Evolutionary conservation across 2,888 invertebrate species (phyloP), one percentile per base, ranked within the genome.

Genomic region (Drosophila maculinotata): DNA sequence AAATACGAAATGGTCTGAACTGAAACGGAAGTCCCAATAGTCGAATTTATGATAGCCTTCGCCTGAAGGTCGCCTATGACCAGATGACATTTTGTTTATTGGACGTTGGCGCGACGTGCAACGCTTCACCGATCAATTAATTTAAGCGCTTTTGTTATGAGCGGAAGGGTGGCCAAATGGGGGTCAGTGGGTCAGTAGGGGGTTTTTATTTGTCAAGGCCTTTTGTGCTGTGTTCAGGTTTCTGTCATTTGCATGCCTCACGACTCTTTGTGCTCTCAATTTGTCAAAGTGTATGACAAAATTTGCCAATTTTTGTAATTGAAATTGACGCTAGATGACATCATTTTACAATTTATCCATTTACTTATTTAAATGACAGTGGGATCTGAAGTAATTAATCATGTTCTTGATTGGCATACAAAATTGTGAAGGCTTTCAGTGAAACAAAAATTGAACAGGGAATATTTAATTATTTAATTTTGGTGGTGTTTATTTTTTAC

Each of bases 61-160:
- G 33, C 20, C 14, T 14, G 39, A 56, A 41, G 47, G 39, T 49
- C 56, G 35, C 15, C 47, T 17, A 44, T 42, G 58, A 48, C 14
- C 56, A 30, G 41, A 33, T 42, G 62, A 65, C 67, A 71, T 83
- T 80, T 68, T 64, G 70, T 72, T 77, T 69, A 79, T 65, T 64
- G 69, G 57, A 68, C 39, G 42, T 42, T 15, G 33, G 26, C n/a
- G n/a, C n/a, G n/a, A n/a, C n/a, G n/a, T n/a, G n/a, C n/a, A n/a
- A 14, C 51, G 58, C 48, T 56, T 54, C 54, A 35, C 42, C 68
- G 68, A 79, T 76, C 81, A 84, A 82, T 82, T 84, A 82, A 84
- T 79, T 79, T 68, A 71, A 84, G 63, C 70, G 63, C 60, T 52
- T 70, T 67, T 67, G 47, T 52, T 59, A 14, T 28, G 31, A 8